Conservation (phyloP, 2,113 vertebrate genomes). For the Rhynchomys soricoides region DNA sequence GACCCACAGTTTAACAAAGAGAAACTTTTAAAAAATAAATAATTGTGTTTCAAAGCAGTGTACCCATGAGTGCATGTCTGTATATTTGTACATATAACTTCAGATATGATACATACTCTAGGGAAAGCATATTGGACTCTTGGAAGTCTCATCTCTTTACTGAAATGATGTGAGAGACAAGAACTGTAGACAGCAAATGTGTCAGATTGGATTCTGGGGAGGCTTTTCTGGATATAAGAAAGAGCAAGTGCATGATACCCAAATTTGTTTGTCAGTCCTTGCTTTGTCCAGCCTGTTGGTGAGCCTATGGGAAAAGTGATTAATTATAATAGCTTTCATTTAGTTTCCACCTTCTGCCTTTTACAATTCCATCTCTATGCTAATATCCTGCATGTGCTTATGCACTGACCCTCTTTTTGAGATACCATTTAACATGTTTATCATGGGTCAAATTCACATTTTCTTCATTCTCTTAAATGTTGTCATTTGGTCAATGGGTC, state of each 20-base stretch:
- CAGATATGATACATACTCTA: neutral
- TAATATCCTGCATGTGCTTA: neutral
- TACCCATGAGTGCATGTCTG: neutral
- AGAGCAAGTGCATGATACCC: neutral
- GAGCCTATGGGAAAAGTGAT: neutral
- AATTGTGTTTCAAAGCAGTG: neutral
- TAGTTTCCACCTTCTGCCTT: neutral
- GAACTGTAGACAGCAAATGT: neutral
- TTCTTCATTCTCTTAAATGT: neutral
- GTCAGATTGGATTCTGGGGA: neutral
- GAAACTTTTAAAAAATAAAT: neutral
- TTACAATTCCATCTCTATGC: neutral
- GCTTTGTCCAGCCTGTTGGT: neutral
- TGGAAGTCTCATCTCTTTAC: neutral
- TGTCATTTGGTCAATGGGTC: neutral
- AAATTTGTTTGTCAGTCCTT: neutral
- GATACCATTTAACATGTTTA: neutral
- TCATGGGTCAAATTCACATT: neutral
- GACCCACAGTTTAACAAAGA: neutral
- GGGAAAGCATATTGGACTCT: too few relatives aligned
- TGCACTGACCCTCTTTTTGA: neutral
- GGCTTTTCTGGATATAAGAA: neutral
- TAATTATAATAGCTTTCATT: neutral
- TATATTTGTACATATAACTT: neutral
- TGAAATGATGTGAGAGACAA: neutral